A percentile compares a stretch with the other conserved stretches of the same genome.
Conservation (phyloP, 2,113 vertebrate genomes). For the Menura novaehollandiae region DNA sequence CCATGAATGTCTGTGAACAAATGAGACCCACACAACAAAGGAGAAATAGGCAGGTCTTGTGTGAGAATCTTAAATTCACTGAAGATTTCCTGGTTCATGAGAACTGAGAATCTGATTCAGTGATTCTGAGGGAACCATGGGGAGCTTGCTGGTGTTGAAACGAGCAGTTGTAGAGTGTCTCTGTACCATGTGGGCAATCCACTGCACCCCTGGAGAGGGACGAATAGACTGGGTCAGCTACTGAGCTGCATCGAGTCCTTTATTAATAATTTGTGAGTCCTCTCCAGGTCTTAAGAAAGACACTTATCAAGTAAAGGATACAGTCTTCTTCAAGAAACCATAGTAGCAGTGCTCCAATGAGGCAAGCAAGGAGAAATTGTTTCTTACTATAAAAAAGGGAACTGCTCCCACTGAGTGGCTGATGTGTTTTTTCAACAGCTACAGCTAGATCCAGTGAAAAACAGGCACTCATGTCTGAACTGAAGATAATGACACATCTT, state of each 20-base stretch:
- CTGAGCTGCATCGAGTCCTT: background rate
- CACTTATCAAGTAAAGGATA: background rate
- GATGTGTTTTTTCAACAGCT: constrained; percentile 72
- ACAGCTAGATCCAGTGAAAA: constrained; percentile 98
- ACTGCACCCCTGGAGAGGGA: background rate
- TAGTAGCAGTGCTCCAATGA: background rate
- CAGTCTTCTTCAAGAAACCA: background rate
- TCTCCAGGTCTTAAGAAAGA: background rate
- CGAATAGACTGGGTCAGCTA: background rate
- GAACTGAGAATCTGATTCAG: background rate
- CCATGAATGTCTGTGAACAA: background rate
- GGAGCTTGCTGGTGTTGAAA: background rate
- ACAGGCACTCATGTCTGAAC: constrained; percentile 97
- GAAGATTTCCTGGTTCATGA: background rate
- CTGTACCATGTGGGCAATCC: background rate
- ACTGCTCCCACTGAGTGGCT: background rate
- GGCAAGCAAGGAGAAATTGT: background rate
- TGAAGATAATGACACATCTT: constrained; percentile 99
- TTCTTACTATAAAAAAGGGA: background rate
- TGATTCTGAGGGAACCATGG: background rate
- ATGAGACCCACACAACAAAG: background rate
- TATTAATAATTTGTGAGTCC: background rate
- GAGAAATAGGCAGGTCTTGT: background rate
- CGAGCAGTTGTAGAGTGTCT: background rate
- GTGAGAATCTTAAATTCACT: background rate